Evolutionary conservation across 2,888 invertebrate genomes (phyloP), one percentile per base, ranked within the genome.

Genomic region (Drosophila niveifrons): DNA sequence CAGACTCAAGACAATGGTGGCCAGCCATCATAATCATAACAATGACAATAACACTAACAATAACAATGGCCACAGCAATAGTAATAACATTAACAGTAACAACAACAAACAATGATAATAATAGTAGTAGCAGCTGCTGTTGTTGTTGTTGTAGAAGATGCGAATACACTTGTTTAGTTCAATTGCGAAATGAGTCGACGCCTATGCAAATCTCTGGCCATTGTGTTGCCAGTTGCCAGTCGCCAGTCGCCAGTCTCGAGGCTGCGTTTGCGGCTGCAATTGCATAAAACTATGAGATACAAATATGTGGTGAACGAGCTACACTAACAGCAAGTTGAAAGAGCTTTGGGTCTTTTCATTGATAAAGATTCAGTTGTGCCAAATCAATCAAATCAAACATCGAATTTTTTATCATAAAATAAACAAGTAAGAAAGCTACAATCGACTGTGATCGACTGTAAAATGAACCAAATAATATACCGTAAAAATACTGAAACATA

Each of bases 111-210:
- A 36, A 36, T 36, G 36, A 71, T 57, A 69, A 59, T 57, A 52
- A 31, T 34, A 31, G 29, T 6, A 31, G 55, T 23, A 23, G 23
- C 23, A 23, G 23, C 6, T 23, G 23, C 6, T 23, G 23, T 23
- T 23, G 23, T 6, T 6, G 23, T 23, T 18, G 18, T 3, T 18
- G 18, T 51, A 70, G 70, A 58, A 65, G 65, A 70, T 53, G 50
- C 46, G 50, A 29, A 18, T 31, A 47, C 50, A 36, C 34, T 36
- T 36, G 36, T 36, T 3, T 36, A 29, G 18, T 44, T 69, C 52
- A 59, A 59, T 70, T 71, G 71, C 66, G 55, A 71, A 71, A 70
- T 65, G 43, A 53, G 34, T 52, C 52, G 67, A 51, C 55, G 56
- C 65, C 67, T 57, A 57, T 65, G 46, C 58, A 65, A 55, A 44